These are phyloP conservation scores for Acipenser ruthenus DNA, from an alignment of 2,797 vertebrate species.

Conservation along the genomic window DNA sequence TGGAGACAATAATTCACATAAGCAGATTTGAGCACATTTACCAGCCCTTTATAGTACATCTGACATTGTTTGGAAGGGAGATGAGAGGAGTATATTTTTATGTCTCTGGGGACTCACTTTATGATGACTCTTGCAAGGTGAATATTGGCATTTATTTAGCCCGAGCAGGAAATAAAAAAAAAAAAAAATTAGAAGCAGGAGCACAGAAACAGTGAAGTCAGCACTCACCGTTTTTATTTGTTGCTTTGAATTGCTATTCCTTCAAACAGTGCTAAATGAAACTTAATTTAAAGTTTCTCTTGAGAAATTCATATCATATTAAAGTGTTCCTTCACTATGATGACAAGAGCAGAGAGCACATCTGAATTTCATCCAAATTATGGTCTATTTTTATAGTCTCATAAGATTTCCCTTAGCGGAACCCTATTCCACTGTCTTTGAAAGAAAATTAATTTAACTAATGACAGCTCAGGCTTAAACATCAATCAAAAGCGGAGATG, in stretches of 20 bases:
- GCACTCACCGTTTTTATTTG: slow-evolving; percentile 68
- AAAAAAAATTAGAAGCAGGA: slow-evolving; percentile 60
- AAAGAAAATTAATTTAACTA: slow-evolving; percentile 80
- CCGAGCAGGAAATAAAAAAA: slow-evolving; percentile 71
- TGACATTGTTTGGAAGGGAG: slow-evolving; percentile 73
- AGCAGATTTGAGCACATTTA: slow-evolving; percentile 74
- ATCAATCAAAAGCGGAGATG: slow-evolving; percentile 61
- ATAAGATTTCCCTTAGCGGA: slow-evolving; percentile 65
- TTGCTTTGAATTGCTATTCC: slow-evolving; percentile 66
- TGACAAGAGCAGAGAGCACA: slow-evolving; percentile 63
- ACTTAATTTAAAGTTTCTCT: slow-evolving; percentile 87
- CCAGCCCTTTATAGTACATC: slow-evolving; percentile 66
- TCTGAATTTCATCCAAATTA: slow-evolving; percentile 68
- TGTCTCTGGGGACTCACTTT: slow-evolving; percentile 67
- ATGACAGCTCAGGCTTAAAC: slow-evolving; percentile 68
- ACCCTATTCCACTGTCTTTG: slow-evolving; percentile 59
- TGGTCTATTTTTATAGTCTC: slow-evolving; percentile 74
- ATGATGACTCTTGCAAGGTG: slow-evolving; percentile 85
- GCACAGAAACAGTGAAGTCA: slow-evolving; percentile 64
- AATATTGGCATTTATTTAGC: slow-evolving; percentile 91
- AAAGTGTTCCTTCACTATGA: slow-evolving; percentile 67
- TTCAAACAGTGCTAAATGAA: slow-evolving; percentile 75
- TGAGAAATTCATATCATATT: slow-evolving; percentile 81
- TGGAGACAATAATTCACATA: slow-evolving; percentile 61
- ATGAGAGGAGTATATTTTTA: slow-evolving; percentile 73